Evolutionary conservation across 2,888 invertebrate genomes (phyloP).

Genomic region (Caenorhabditis sp.): DNA sequence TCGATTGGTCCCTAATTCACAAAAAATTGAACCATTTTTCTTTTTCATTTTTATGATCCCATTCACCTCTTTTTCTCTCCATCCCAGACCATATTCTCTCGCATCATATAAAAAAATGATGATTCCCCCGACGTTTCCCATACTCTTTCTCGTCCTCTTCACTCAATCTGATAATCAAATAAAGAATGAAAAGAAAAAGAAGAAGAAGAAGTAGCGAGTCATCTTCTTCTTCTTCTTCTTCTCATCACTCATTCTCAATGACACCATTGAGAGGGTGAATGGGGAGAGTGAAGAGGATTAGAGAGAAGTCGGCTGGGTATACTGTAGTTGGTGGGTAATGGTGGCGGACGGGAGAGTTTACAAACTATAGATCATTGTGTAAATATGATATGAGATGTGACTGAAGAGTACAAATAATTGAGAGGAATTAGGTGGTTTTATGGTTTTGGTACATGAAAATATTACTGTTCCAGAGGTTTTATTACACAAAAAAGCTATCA

Average conservation of each 20-base stretch:
- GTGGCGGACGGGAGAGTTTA: not conserved
- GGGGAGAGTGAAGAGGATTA: not conserved
- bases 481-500: no score
- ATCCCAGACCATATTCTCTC: not conserved
- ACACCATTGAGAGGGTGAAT: not conserved
- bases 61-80: not conserved
- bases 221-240: not conserved
- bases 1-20: no score
- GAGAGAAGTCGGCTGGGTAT: not conserved
- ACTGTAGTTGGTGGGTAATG: not conserved
- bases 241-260: conserved; percentile 1
- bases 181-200: not conserved
- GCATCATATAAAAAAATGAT: not conserved
- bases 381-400: not conserved
- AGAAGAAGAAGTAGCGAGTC: not conserved
- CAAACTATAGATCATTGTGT: not conserved
- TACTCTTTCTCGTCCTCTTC: not conserved
- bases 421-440: no score
- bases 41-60: not conserved
- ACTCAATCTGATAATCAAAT: conserved; percentile 1
- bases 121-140: not conserved
- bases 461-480: no score
- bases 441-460: no score
- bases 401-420: no score
- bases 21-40: not conserved